These are phyloP conservation scores for Vollenhovia emeryi DNA, from an alignment of 1,140 invertebrate genomes.

Conservation along the genomic window DNA sequence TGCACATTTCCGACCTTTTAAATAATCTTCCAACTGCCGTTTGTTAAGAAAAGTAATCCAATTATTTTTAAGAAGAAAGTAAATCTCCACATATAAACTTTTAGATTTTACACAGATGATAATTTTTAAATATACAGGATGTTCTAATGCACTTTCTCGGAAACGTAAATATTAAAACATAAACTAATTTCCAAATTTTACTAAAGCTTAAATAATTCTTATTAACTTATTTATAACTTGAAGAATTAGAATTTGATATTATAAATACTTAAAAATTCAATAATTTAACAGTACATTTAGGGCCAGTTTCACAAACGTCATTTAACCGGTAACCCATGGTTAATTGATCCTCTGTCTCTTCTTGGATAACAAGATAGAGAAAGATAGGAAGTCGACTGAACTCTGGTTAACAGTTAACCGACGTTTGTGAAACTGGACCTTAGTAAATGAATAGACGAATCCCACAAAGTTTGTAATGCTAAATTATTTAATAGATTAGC, in stretches of 20 bases:
- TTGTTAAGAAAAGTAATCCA: background rate
- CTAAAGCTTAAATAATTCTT: background rate
- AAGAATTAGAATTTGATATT: background rate
- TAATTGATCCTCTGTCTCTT: no score
- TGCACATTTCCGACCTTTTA: slow-evolving; percentile 43
- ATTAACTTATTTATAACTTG: no score
- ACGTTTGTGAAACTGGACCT: no score
- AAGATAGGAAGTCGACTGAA: no score
- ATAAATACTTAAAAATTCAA: background rate
- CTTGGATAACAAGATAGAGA: no score
- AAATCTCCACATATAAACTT: background rate
- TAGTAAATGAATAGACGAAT: background rate
- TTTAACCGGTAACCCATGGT: no score
- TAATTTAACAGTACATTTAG: no score
- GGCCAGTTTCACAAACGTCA: no score
- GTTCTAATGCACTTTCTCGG: background rate
- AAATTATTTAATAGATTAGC: background rate
- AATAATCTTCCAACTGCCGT: background rate
- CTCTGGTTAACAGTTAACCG: no score
- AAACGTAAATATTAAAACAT: background rate
- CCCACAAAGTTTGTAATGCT: background rate
- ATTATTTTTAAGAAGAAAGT: slow-evolving; percentile 32
- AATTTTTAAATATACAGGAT: background rate
- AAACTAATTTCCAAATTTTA: background rate
- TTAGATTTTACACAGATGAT: slow-evolving; percentile 13